Conservation (phyloP, 2,888 invertebrate genomes). For the Myopa testacea region DNA sequence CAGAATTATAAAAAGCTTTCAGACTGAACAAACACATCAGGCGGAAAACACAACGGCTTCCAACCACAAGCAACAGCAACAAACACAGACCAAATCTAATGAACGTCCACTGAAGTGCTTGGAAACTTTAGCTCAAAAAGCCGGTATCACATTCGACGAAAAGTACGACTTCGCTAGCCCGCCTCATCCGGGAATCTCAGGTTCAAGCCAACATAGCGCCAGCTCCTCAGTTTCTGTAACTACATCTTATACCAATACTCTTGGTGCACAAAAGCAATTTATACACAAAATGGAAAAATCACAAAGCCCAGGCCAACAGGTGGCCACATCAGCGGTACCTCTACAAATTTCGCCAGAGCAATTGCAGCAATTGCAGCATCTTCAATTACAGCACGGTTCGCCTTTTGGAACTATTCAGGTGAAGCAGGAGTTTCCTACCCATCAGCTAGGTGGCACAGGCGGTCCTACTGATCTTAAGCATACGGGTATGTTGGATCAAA, state of each 20-base stretch:
- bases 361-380: constrained; percentile 73
- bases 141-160: constrained; percentile 80
- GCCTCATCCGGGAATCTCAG: constrained; percentile 52
- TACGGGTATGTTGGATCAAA: constrained; percentile 68
- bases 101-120: constrained; percentile 75
- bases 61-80: constrained; percentile 55
- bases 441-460: constrained; percentile 47
- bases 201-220: constrained; percentile 39
- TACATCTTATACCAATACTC: constrained; percentile 36
- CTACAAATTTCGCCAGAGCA: constrained; percentile 69
- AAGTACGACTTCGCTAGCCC: constrained; percentile 78
- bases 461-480: constrained; percentile 59
- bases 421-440: constrained; percentile 67
- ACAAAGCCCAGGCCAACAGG: constrained; percentile 70
- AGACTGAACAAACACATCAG: constrained; percentile 59
- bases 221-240: constrained; percentile 14
- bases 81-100: constrained; percentile 54
- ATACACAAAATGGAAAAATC: constrained; percentile 71
- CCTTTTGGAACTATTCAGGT: constrained; percentile 68
- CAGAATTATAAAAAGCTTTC: constrained; percentile 55
- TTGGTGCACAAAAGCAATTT: constrained; percentile 43
- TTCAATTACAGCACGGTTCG: constrained; percentile 73
- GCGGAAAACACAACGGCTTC: constrained; percentile 67
- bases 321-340: constrained; percentile 65
- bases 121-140: constrained; percentile 79